Evolutionary conservation across 2,113 vertebrate genomes (phyloP).

Genomic region (Climacteris rufus): DNA sequence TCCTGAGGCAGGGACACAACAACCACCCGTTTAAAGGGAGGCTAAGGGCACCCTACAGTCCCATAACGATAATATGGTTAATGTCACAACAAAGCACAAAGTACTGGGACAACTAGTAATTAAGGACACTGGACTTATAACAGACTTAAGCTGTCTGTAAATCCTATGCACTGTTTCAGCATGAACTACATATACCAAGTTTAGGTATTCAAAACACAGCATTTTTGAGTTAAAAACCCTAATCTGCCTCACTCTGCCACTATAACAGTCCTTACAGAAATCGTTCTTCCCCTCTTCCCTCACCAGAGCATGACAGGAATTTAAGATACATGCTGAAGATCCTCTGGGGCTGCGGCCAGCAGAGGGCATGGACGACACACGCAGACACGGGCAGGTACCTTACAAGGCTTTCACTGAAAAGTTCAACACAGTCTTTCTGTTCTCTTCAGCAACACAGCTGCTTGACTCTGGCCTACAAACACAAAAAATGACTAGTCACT

Average conservation of each 20-base stretch:
- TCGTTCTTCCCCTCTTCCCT: neutral
- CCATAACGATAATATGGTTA: neutral
- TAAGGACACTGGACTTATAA: neutral
- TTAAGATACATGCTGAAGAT: neutral
- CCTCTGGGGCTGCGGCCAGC: neutral
- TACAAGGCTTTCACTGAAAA: neutral
- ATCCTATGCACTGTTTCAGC: neutral
- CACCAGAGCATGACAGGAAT: neutral
- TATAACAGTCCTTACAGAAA: neutral
- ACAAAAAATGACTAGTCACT: neutral
- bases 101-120: neutral
- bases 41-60: neutral
- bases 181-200: neutral
- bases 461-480: neutral
- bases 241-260: neutral
- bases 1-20: neutral
- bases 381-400: fast-evolving
- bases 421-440: neutral
- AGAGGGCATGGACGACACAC: neutral
- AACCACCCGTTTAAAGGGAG: neutral
- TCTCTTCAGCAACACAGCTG: neutral
- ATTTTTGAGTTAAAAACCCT: neutral
- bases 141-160: neutral
- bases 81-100: neutral
- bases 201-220: neutral